Conservation (phyloP, 2,797 vertebrate genomes). For the Helarctos malayanus region DNA sequence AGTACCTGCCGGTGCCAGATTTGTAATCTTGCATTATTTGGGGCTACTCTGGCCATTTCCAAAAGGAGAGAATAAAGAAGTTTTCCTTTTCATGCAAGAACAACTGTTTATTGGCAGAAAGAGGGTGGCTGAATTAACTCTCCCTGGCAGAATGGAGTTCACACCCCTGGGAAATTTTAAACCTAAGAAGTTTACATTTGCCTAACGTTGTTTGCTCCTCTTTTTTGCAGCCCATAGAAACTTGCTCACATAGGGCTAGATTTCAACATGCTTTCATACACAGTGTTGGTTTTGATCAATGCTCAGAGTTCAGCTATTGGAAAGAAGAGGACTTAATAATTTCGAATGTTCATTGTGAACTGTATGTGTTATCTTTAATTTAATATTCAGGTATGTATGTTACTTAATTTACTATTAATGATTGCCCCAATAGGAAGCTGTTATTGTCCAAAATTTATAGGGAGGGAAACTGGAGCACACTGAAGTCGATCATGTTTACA, state of each 20-base stretch:
- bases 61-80: slow-evolving; percentile 20
- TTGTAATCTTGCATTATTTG: slow-evolving; percentile 8
- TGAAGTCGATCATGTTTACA: background rate
- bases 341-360: background rate
- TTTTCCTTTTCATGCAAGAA: slow-evolving; percentile 58
- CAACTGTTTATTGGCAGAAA: background rate
- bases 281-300: background rate
- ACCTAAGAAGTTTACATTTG: background rate
- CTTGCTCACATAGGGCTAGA: background rate
- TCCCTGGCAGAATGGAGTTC: background rate
- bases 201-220: background rate
- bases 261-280: background rate
- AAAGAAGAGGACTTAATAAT: background rate
- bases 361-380: background rate
- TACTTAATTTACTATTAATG: background rate
- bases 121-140: background rate
- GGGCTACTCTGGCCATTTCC: slow-evolving; percentile 2
- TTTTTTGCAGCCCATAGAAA: background rate
- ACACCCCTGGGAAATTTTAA: slow-evolving; percentile 13
- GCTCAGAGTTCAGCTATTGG: background rate
- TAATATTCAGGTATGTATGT: background rate
- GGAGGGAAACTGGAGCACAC: background rate
- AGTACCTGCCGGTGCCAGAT: slow-evolving; percentile 14
- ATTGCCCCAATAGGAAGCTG: background rate
- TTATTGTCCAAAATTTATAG: background rate